Evolutionary conservation across 2,797 vertebrate genomes (phyloP).

Genomic region (Sebastes itinus): DNA sequence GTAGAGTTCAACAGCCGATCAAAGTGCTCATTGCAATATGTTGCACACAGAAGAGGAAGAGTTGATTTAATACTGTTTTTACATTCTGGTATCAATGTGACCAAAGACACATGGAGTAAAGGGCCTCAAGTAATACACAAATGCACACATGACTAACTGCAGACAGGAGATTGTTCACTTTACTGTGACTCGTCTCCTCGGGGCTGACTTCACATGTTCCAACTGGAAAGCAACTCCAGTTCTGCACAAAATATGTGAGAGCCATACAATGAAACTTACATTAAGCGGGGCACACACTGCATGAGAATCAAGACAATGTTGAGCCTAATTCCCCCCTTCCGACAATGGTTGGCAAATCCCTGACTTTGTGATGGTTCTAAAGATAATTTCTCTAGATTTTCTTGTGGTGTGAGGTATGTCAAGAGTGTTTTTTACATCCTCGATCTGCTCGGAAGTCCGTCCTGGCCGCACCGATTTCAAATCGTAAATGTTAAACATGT

Average conservation of each 20-base stretch:
- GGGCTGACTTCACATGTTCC: not conserved
- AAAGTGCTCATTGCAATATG: constrained; percentile 22
- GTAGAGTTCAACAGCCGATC: constrained; percentile 59
- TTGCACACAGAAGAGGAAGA: not conserved
- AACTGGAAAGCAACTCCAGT: not conserved
- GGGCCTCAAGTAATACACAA: not conserved
- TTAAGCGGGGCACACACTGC: not conserved
- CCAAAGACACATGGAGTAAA: not conserved
- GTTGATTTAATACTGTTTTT: not conserved
- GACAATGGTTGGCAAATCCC: no score
- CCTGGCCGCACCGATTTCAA: no score
- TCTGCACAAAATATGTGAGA: not conserved
- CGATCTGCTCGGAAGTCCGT: no score
- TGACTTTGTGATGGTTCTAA: no score
- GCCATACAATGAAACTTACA: not conserved
- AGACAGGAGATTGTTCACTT: not conserved
- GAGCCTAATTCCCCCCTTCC: no score
- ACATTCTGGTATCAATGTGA: not conserved
- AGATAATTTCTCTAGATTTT: no score
- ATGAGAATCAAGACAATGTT: no score
- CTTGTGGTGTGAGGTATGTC: no score
- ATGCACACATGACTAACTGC: not conserved
- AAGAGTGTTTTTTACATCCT: no score
- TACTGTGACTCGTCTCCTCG: not conserved
- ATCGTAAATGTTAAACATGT: no score